Conservation (phyloP, 1,140 invertebrate genomes). For the Drosophila ohnishii region DNA sequence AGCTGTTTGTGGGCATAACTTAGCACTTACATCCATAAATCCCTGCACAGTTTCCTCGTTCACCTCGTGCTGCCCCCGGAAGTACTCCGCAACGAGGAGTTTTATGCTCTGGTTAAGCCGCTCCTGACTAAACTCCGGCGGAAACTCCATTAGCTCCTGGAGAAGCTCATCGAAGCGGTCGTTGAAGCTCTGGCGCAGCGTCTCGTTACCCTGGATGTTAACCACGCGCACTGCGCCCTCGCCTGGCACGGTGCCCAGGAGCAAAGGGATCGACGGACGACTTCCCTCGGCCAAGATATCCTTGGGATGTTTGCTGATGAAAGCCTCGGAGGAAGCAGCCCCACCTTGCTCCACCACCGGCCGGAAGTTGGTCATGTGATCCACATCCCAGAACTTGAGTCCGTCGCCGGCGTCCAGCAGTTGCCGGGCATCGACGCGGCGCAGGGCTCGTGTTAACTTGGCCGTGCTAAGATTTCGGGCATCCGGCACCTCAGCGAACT, state of each 20-base stretch:
- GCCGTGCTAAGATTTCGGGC: slow-evolving; percentile 45
- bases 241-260: slow-evolving; percentile 80
- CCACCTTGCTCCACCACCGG: slow-evolving; percentile 79
- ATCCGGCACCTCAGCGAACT: slow-evolving; percentile 56
- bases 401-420: slow-evolving; percentile 75
- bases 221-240: slow-evolving; percentile 83
- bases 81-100: slow-evolving; percentile 63
- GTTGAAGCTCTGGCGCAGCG: slow-evolving; percentile 74
- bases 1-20: not conserved
- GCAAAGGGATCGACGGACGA: slow-evolving; percentile 80
- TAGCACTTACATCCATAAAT: slow-evolving; percentile 77
- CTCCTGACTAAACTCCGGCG: slow-evolving; percentile 6
- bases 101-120: slow-evolving; percentile 39
- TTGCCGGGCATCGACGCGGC: slow-evolving; percentile 66
- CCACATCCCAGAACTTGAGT: slow-evolving; percentile 82
- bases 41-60: slow-evolving; percentile 63
- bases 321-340: slow-evolving; percentile 49
- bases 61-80: slow-evolving; percentile 54
- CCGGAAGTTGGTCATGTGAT: slow-evolving; percentile 83
- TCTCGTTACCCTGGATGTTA: slow-evolving; percentile 73
- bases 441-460: slow-evolving; percentile 77
- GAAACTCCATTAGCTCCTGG: slow-evolving; percentile 72
- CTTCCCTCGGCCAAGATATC: slow-evolving; percentile 68
- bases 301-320: slow-evolving; percentile 80
- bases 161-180: slow-evolving; percentile 62